Conservation (phyloP, 2,888 invertebrate species). For the Agrilus mali region DNA sequence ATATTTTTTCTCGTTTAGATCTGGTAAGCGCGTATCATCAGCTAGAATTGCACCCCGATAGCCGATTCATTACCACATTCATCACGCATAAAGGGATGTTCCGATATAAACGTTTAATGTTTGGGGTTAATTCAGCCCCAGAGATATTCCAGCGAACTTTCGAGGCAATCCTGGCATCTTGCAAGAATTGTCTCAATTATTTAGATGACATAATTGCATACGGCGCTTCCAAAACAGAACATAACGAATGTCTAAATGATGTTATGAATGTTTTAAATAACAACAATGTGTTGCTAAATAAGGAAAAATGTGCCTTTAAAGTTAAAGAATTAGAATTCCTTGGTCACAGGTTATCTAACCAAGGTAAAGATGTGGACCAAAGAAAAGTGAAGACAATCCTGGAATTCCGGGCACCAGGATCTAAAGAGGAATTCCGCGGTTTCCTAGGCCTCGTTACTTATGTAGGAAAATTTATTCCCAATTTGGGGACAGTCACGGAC, state of each 20-base stretch:
- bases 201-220: background rate
- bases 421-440: constrained; percentile 15
- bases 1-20: background rate
- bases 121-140: background rate
- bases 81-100: background rate
- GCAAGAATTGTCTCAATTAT: background rate
- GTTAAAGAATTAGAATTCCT: too few species aligned
- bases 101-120: background rate
- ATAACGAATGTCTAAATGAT: background rate
- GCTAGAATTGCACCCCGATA: background rate
- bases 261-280: too few species aligned
- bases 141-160: background rate
- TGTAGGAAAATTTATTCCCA: constrained; percentile 14
- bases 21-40: background rate
- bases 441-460: constrained; percentile 16
- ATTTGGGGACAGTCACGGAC: constrained; percentile 8
- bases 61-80: background rate
- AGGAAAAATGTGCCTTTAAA: background rate
- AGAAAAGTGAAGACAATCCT: constrained; percentile 13
- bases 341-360: constrained; percentile 1
- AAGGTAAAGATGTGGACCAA: constrained; percentile 8
- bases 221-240: background rate
- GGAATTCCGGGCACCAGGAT: constrained; percentile 15
- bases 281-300: background rate
- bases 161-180: background rate